phyloP scores from a whole-genome alignment of 2,888 invertebrate species.

The Sturmia bella region DNA sequence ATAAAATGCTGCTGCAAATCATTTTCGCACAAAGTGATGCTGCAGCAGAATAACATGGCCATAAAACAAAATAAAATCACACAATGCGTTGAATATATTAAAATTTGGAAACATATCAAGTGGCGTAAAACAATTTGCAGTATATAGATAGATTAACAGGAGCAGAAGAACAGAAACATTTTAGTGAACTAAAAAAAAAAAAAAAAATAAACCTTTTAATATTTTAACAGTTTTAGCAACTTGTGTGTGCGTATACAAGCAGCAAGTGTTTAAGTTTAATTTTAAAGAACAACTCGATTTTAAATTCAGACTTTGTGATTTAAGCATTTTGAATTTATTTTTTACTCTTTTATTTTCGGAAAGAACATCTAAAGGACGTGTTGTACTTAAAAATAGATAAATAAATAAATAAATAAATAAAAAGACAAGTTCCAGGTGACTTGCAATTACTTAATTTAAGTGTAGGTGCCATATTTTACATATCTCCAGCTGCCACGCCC shows the following conservation, averaged over 20 bases:
- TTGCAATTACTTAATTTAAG: slow-evolving; percentile 55
- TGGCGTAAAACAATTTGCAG: slow-evolving; percentile 83
- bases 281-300: slow-evolving; percentile 19
- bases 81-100: slow-evolving; percentile 81
- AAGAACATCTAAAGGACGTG: not conserved
- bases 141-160: slow-evolving; percentile 38
- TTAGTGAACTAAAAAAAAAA: not conserved
- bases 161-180: slow-evolving; percentile 40
- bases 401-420: not conserved
- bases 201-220: not conserved
- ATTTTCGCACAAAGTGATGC: slow-evolving; percentile 43
- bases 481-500: slow-evolving; percentile 75
- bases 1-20: slow-evolving; percentile 53
- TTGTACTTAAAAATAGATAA: slow-evolving; percentile 39
- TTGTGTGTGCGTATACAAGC: slow-evolving; percentile 46
- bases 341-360: not conserved
- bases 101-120: slow-evolving; percentile 91
- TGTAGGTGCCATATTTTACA: slow-evolving; percentile 66
- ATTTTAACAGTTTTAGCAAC: slow-evolving; percentile 26
- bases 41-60: slow-evolving; percentile 72
- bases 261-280: slow-evolving; percentile 56
- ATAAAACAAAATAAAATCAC: slow-evolving; percentile 76
- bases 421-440: not conserved
- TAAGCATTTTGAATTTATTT: not conserved
- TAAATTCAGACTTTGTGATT: slow-evolving; percentile 7